Base-by-base conservation (phyloP, 1,140 invertebrate species). In the Hypothenemus hampei region DNA sequence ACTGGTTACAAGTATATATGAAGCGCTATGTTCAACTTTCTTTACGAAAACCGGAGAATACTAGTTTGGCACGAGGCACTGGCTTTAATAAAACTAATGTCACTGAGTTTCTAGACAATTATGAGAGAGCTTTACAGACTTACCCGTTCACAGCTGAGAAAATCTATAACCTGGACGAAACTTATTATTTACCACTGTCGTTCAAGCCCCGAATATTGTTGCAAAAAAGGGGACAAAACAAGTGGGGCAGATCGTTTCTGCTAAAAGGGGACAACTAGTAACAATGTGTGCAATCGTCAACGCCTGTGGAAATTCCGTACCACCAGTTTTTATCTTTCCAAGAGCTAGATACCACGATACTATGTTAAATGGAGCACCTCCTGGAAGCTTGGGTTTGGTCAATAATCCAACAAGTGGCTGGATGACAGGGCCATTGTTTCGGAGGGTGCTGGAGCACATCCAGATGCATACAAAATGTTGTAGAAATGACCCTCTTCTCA, bases 11-110 rank as follows among this genome's bases (percentile, higher is more conserved):
- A 15, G 20, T 16, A 8, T 62, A 58, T 49, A 44, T 45, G 20
- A 46, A 52, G 43, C 13, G 58, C 11, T 20, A 62, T 46, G 21
- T 19, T 10, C n/a, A 18, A 10, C 35, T 62, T 11, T 55, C 57
- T n/a, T 18, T 63, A 11, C 46, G 59, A 16, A 59, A 23, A 37
- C 60, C 57, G 3, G 62, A 67, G 45, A 33, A 61, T 19, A 72
- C 71, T 5, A 68, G 67, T 57, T 31, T 70, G 18, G 56, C 64
- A 11, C 48, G 72, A 51, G 63, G 69, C 20, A 63, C 65, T 5
- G 48, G 49, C 23, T 78, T 78, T 54, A 77, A 77, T 46, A 60
- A 63, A 54, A 47, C 45, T 44, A 67, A 62, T 62, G 67, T 72
- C 3, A 69, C 64, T 8, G 15, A n/a, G 10, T 68, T 69, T 57